Conservation (phyloP, 2,113 vertebrate species). For the Lynx canadensis region DNA sequence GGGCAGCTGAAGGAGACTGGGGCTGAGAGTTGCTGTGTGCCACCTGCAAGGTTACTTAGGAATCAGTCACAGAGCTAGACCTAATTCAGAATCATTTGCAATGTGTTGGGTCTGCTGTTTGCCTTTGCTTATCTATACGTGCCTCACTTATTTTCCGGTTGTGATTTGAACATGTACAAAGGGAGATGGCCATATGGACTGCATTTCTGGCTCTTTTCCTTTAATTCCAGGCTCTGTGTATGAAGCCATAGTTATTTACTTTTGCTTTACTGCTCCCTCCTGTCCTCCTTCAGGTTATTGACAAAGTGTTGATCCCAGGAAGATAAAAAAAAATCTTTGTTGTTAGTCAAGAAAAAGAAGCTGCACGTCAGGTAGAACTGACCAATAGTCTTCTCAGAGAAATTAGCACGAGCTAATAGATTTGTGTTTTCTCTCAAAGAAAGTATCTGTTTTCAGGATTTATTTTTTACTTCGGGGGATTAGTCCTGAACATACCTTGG, state of each 20-base stretch:
- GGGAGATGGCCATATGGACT: neutral
- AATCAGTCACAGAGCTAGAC: neutral
- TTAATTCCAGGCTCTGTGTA: neutral
- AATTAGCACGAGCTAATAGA: neutral
- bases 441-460: neutral
- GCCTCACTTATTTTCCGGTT: neutral
- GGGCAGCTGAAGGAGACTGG: neutral
- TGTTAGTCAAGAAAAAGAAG: neutral
- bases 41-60: neutral
- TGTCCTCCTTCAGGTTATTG: neutral
- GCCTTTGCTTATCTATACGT: neutral
- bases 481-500: neutral
- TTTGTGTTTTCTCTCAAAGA: neutral
- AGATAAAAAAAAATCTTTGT: constrained; percentile 37
- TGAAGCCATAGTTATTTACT: neutral
- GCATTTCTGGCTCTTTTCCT: neutral
- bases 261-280: neutral
- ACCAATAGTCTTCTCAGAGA: neutral
- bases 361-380: neutral
- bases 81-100: neutral
- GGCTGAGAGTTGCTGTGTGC: neutral
- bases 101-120: neutral
- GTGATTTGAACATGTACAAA: neutral
- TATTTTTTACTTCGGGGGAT: neutral
- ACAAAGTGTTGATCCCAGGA: constrained; percentile 4